Base-by-base conservation (phyloP, 2,888 invertebrate species). In the Aricia artaxerxes region DNA sequence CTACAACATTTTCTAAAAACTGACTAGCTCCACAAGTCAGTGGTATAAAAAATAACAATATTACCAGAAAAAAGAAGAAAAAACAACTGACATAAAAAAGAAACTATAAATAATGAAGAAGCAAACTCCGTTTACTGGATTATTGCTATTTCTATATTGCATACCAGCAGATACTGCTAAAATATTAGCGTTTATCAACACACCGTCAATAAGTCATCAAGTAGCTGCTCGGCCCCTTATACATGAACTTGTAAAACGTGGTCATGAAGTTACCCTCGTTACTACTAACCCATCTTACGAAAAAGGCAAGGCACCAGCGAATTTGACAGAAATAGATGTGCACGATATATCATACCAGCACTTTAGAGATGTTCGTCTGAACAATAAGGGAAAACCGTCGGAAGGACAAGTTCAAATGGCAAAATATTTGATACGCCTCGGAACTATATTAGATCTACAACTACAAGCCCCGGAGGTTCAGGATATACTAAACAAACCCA, bases 241-340 rank as follows among this genome's bases (percentile, higher is more conserved):
- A 31, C 83, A 86, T 44, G 89, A 88, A 53, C 82, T 94, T 64
- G 87, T 86, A 0, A 83, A 81, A 72, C 84, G 88, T 11, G 93
- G 92, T 3, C 92, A 94, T 75, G 85, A 92, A 73, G 78, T 93
- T 0, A 84, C 87, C 0, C 82, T 91, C 0, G 78, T 91, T 4
- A 90, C 92, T 0, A 79, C 92, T 24, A 79, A 90, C 78, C 90
- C 90, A 6, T 82, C 79, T 1, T 86, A 83, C 35, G 77, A 82
- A 0, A 83, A 85, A 31, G 81, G 79, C 5, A 53, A 76, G 16
- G 61, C 77, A 9, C 84, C 84, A 11, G 77, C 77, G 35, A 91
- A 90, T 80, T 83, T 90, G 24, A 88, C 84, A 13, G 90, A 92
- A 84, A 88, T 92, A 5, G 86, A 89, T 73, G 69, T 90, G 0